Evolutionary conservation across 2,888 invertebrate species (phyloP).

Genomic region (Dryocosmus kuriphilus): DNA sequence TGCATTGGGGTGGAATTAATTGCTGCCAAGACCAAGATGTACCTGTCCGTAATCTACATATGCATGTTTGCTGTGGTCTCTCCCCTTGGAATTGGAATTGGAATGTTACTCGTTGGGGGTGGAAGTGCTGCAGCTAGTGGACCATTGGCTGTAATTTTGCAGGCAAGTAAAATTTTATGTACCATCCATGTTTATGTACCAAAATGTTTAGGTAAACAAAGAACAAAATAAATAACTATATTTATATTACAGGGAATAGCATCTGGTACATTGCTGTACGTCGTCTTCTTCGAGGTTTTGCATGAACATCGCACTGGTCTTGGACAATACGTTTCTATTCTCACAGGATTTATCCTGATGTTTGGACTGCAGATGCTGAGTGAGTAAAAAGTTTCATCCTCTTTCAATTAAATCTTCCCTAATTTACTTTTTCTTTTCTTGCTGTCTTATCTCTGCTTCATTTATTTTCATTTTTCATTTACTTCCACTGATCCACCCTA

Average conservation of each 20-base stretch:
- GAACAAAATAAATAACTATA: too few species aligned
- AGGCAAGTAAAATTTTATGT: slow-evolving; percentile 59
- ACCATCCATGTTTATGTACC: not conserved
- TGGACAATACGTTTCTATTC: slow-evolving; percentile 82
- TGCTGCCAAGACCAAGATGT: slow-evolving; percentile 83
- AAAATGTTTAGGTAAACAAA: not conserved
- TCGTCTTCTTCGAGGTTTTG: slow-evolving; percentile 97
- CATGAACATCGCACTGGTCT: slow-evolving; percentile 82
- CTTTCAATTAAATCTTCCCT: slow-evolving; percentile 16
- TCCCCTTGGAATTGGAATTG: slow-evolving; percentile 88
- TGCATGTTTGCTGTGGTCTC: slow-evolving; percentile 89
- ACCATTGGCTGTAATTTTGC: slow-evolving; percentile 76
- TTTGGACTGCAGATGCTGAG: slow-evolving; percentile 83
- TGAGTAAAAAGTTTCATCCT: slow-evolving; percentile 75
- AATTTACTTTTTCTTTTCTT: not conserved
- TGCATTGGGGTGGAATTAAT: slow-evolving; percentile 92
- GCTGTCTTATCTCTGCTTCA: not conserved
- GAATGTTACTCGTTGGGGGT: slow-evolving; percentile 83
- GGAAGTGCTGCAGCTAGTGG: slow-evolving; percentile 81
- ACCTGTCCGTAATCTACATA: slow-evolving; percentile 84
- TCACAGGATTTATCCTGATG: slow-evolving; percentile 86
- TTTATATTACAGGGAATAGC: slow-evolving; percentile 86
- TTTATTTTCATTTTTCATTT: not conserved
- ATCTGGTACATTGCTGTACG: slow-evolving; percentile 94
- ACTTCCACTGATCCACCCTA: not conserved